Evolutionary conservation across 2,113 vertebrate genomes (phyloP).

Genomic region (Spea multiplicata): DNA sequence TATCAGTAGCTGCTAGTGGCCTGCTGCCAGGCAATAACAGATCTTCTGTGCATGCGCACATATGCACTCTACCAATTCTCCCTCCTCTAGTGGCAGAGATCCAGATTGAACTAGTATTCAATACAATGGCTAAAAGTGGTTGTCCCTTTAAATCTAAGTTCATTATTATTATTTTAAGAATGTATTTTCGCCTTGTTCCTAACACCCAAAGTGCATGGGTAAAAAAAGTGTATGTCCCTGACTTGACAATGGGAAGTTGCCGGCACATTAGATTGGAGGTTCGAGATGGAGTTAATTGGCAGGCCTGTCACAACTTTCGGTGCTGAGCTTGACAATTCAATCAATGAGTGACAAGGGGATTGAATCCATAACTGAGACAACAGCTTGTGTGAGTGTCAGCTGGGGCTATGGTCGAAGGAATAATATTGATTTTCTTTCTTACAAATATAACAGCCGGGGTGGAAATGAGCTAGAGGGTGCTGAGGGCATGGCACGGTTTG

Average conservation of each 20-base stretch:
- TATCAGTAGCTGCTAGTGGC: too few species aligned
- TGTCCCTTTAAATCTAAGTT: too few species aligned
- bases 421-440: conserved; percentile 42
- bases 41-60: too few species aligned
- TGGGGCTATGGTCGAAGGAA: conserved; percentile 42
- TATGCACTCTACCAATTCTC: too few species aligned
- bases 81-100: too few species aligned
- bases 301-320: conserved; percentile 26
- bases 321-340: conserved; percentile 45
- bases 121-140: too few species aligned
- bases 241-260: background rate
- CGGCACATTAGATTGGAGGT: background rate
- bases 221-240: conserved; percentile 6
- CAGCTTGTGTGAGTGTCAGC: conserved; percentile 40
- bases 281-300: conserved; percentile 35
- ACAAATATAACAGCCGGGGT: conserved; percentile 25
- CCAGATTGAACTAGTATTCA: too few species aligned
- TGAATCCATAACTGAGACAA: conserved; percentile 42
- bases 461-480: conserved; percentile 31
- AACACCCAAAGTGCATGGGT: background rate
- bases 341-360: conserved; percentile 47
- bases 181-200: too few species aligned
- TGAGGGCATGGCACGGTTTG: background rate
- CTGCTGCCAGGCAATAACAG: too few species aligned
- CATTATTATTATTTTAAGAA: too few species aligned